Evolutionary conservation across 1,140 invertebrate genomes (phyloP).

Genomic region (Zaprionus tsacasi): DNA sequence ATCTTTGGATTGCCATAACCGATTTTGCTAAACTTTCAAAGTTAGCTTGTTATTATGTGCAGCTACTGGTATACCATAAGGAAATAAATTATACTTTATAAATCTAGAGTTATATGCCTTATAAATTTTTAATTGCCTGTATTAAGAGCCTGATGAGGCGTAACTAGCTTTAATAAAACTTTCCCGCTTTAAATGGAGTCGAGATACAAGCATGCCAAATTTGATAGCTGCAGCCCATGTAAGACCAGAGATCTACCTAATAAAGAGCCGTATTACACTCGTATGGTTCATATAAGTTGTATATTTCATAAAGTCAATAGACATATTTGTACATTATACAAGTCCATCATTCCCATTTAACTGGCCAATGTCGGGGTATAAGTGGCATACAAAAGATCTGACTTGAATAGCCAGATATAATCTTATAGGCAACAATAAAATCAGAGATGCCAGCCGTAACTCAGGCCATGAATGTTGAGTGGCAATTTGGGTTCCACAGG

Average conservation of each 20-base stretch:
- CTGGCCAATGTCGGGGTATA: background rate
- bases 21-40: background rate
- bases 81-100: background rate
- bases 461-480: slow-evolving; percentile 69
- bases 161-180: background rate
- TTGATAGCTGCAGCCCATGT: background rate
- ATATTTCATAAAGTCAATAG: background rate
- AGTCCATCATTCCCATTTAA: background rate
- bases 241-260: background rate
- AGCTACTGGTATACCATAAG: background rate
- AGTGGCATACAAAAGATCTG: background rate
- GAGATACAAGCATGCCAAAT: background rate
- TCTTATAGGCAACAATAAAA: slow-evolving; percentile 57
- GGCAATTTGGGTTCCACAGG: slow-evolving; percentile 48
- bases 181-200: background rate
- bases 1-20: background rate
- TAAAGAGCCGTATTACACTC: background rate
- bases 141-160: background rate
- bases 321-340: background rate
- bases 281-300: background rate
- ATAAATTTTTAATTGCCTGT: background rate
- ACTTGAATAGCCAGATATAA: slow-evolving; percentile 1
- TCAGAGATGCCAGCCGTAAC: slow-evolving; percentile 66
- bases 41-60: background rate
- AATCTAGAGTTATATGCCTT: background rate